These are phyloP conservation scores for Corapipo altera DNA, from an alignment of 2,113 vertebrate species.

Conservation along the genomic window DNA sequence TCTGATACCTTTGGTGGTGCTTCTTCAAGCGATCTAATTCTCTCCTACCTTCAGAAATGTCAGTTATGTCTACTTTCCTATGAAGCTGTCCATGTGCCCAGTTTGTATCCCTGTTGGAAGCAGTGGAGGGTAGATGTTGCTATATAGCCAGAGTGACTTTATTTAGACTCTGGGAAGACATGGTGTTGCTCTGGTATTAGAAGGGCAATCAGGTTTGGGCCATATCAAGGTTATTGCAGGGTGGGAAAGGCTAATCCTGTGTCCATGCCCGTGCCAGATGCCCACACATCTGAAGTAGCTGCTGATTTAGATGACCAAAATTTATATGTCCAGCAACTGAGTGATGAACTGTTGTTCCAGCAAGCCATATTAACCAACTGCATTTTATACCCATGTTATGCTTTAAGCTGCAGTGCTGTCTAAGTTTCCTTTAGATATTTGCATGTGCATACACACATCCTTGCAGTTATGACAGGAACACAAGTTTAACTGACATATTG, in stretches of 20 bases:
- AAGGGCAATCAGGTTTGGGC: background rate
- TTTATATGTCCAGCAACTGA: background rate
- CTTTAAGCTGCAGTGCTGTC: background rate
- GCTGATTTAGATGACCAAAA: background rate
- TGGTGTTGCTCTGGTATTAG: background rate
- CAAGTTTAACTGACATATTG: background rate
- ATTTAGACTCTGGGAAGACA: background rate
- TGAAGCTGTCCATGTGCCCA: background rate
- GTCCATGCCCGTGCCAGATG: background rate
- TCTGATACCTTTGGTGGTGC: background rate
- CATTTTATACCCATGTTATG: background rate
- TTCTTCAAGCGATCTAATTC: background rate
- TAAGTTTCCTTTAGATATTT: background rate
- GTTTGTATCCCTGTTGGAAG: background rate
- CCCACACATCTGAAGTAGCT: background rate
- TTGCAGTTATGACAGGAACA: background rate
- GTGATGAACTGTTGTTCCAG: background rate
- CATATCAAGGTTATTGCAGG: background rate
- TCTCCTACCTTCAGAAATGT: rapidly evolving
- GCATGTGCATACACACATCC: background rate
- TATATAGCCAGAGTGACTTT: background rate
- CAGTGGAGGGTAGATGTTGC: background rate
- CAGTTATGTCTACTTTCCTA: rapidly evolving
- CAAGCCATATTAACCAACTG: background rate
- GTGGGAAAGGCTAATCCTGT: background rate